Conservation (phyloP, 2,113 vertebrate species). For the Cariama cristata region DNA sequence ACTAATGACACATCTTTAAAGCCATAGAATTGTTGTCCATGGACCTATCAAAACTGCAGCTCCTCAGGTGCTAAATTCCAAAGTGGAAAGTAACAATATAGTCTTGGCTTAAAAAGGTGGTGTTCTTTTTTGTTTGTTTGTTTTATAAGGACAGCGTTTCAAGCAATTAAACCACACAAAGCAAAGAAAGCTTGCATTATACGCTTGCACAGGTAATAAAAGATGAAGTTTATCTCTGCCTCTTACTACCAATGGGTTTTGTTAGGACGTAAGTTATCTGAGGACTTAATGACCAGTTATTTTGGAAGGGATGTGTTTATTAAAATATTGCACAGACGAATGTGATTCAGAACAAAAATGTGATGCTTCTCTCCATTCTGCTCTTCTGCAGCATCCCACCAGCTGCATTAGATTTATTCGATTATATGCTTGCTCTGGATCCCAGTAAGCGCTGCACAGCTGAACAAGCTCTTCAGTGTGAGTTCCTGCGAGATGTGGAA, state of each 20-base stretch:
- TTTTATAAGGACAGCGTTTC: background rate
- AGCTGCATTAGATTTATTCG: constrained; percentile 93
- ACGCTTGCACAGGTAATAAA: background rate
- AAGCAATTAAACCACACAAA: background rate
- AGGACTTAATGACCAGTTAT: background rate
- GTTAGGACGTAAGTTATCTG: background rate
- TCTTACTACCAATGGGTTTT: background rate
- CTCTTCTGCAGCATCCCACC: constrained; percentile 84
- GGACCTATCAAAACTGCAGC: background rate
- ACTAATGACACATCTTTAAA: background rate
- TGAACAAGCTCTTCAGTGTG: constrained; percentile 93
- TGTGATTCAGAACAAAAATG: background rate
- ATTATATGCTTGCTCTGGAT: constrained; percentile 97
- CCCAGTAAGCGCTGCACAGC: constrained; percentile 96
- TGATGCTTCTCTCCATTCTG: background rate
- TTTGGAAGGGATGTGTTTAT: background rate
- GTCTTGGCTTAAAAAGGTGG: background rate
- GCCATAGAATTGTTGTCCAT: background rate
- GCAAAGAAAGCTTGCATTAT: background rate
- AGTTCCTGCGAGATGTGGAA: constrained; percentile 95
- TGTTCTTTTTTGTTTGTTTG: background rate
- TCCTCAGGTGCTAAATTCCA: background rate
- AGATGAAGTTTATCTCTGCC: background rate
- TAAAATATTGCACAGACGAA: background rate
- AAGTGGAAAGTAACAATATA: background rate